A percentile compares a stretch with the other conserved stretches of the same genome.
These are phyloP conservation scores for Peromyscus polionotus DNA, from an alignment of 2,113 vertebrate genomes.

Conservation along the genomic window DNA sequence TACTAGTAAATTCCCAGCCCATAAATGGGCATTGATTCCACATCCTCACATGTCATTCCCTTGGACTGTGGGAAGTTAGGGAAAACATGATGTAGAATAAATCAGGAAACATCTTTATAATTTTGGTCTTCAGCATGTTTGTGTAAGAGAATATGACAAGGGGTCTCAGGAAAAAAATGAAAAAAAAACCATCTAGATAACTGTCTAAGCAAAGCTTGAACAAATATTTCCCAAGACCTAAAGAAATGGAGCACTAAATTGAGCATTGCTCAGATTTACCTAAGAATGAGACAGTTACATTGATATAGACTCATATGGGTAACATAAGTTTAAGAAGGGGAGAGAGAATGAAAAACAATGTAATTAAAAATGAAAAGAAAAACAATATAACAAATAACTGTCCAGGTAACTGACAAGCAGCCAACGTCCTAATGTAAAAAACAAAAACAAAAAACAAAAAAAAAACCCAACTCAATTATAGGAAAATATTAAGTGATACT, in stretches of 20 bases:
- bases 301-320: not conserved
- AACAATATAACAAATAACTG: conserved; percentile 48
- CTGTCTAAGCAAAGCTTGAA: conserved; percentile 24
- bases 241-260: not conserved
- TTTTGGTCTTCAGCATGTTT: not conserved
- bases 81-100: not conserved
- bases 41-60: not conserved
- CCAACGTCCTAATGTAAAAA: conserved; percentile 51
- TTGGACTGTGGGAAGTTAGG: not conserved
- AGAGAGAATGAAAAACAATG: conserved; percentile 51
- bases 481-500: conserved; percentile 48
- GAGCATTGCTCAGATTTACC: conserved; percentile 34
- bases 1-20: not conserved
- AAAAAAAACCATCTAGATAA: conserved; percentile 6
- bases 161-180: not conserved
- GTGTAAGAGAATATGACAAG: not conserved
- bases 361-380: not conserved
- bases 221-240: conserved; percentile 44
- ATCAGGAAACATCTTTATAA: not conserved
- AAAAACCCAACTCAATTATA: conserved; percentile 26
- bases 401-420: conserved; percentile 38
- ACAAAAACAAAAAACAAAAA: not conserved
- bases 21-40: not conserved
- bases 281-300: conserved; percentile 58
- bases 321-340: not conserved